Evolutionary conservation across 2,797 vertebrate species (phyloP).

Genomic region (Nasua narica): DNA sequence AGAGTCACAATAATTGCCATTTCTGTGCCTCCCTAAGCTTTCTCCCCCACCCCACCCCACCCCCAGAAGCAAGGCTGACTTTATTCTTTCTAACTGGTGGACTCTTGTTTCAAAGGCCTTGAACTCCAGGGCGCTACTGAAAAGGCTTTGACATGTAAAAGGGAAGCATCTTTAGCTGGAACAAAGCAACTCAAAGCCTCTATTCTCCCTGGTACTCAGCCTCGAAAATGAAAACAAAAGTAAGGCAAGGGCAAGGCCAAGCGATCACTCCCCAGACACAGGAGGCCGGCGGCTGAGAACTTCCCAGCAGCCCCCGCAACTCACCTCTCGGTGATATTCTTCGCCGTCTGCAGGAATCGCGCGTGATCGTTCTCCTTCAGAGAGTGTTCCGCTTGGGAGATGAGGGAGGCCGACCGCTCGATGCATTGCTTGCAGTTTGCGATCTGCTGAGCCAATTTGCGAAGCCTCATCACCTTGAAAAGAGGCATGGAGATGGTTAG

Average conservation of each 20-base stretch:
- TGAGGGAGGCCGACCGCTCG: slow-evolving; percentile 96
- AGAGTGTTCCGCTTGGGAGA: slow-evolving; percentile 95
- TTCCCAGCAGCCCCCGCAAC: slow-evolving; percentile 24
- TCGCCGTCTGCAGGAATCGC: slow-evolving; percentile 97
- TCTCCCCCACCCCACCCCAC: background rate
- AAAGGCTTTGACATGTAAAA: slow-evolving; percentile 35
- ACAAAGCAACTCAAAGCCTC: background rate
- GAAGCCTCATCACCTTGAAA: slow-evolving; percentile 91
- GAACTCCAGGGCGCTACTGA: slow-evolving; percentile 35
- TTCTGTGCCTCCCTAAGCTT: background rate
- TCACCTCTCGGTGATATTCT: slow-evolving; percentile 97
- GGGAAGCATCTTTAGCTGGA: slow-evolving; percentile 24
- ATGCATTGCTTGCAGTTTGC: slow-evolving; percentile 98
- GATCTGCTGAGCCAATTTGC: slow-evolving; percentile 97
- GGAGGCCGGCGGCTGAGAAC: accelerated
- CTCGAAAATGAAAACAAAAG: slow-evolving; percentile 53
- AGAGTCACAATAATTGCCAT: slow-evolving; percentile 16
- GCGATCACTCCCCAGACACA: background rate
- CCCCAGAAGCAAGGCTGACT: background rate
- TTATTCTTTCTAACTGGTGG: slow-evolving; percentile 20
- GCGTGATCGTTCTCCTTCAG: slow-evolving; percentile 96
- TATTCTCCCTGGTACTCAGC: slow-evolving; percentile 7
- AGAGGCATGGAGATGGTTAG: slow-evolving; percentile 47
- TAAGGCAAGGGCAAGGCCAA: background rate
- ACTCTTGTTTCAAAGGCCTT: slow-evolving; percentile 53